Percentiles rank a stretch among this genome's conserved stretches.
Evolutionary conservation across 2,113 vertebrate genomes (phyloP).

Genomic region (Chauna torquata): DNA sequence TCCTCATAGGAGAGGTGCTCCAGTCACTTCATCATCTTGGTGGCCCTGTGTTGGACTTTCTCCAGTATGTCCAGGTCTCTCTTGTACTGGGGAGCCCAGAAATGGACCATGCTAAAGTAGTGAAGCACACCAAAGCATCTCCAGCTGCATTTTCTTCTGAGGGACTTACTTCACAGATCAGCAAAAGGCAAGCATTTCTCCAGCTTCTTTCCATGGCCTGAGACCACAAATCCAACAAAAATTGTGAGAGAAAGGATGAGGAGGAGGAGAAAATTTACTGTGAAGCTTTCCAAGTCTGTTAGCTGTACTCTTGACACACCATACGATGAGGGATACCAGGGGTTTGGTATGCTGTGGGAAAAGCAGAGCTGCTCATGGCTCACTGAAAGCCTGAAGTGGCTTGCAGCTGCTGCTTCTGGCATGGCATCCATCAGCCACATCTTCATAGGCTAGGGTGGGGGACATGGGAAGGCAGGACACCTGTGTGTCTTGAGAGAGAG

Average conservation of each 20-base stretch:
- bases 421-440: rapidly evolving
- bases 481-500: neutral
- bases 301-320: neutral
- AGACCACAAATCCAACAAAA: neutral
- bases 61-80: neutral
- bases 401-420: neutral
- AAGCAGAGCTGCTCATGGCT: neutral
- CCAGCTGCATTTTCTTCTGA: neutral
- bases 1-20: neutral
- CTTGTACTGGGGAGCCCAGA: neutral
- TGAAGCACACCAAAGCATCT: neutral
- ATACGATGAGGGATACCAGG: rapidly evolving
- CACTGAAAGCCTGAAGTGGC: neutral
- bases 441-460: rapidly evolving
- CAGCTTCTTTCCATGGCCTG: neutral
- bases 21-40: neutral
- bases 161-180: neutral
- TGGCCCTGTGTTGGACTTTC: neutral
- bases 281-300: neutral
- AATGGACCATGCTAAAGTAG: neutral
- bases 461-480: neutral
- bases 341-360: neutral
- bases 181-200: neutral
- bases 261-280: neutral
- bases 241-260: neutral